Percentiles rank a stretch among this genome's conserved stretches.
Conservation (phyloP, 1,140 invertebrate species). For the Aporrectodea caliginosa region DNA sequence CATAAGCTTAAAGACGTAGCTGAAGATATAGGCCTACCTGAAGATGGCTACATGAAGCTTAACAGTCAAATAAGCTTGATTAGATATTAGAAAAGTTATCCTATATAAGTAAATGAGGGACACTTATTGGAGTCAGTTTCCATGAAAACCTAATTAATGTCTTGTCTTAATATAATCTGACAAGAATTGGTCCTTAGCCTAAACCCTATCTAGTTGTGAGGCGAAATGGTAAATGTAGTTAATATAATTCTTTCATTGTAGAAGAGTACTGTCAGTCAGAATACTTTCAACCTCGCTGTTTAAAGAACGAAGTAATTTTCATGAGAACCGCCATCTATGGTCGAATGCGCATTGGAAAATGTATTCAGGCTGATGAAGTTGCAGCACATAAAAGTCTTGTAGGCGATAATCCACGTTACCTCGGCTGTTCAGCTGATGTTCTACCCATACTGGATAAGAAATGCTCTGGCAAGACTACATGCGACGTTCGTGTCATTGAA, state of each 20-base stretch:
- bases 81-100: no score
- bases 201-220: no score
- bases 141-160: no score
- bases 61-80: no score
- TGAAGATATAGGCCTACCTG: no score
- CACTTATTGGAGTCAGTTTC: no score
- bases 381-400: neutral
- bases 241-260: neutral
- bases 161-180: no score
- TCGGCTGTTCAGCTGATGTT: conserved; percentile 6
- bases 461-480: conserved; percentile 7
- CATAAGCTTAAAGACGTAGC: no score
- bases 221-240: no score
- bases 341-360: conserved; percentile 17
- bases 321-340: conserved; percentile 13
- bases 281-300: conserved; percentile 11
- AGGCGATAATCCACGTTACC: neutral
- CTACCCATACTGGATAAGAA: neutral
- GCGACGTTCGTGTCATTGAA: neutral
- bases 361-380: conserved; percentile 7
- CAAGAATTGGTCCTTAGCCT: no score
- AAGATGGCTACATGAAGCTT: no score
- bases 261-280: conserved; percentile 15
- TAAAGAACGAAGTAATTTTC: conserved; percentile 9
- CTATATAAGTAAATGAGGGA: no score